Percentiles rank a stretch among this genome's conserved stretches.
Evolutionary conservation across 2,888 invertebrate species (phyloP).

Genomic region (Caenorhabditis imperialis): DNA sequence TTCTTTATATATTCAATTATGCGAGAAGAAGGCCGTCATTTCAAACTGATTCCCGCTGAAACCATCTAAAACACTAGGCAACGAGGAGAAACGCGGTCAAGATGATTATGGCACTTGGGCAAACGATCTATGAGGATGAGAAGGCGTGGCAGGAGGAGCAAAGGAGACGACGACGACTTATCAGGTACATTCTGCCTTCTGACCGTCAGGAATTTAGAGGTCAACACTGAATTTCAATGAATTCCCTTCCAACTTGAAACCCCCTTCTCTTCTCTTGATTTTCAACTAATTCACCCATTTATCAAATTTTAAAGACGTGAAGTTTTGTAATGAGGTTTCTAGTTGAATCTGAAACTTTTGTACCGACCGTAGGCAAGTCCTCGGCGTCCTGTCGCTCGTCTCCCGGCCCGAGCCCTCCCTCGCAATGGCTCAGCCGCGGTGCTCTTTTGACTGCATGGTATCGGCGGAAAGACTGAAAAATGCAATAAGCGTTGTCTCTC

Average conservation of each 20-base stretch:
- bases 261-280: too few relatives aligned
- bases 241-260: neutral
- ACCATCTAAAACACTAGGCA: too few relatives aligned
- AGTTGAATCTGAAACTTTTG: too few relatives aligned
- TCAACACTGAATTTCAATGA: neutral
- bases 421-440: constrained; percentile 52
- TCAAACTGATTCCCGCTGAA: too few relatives aligned
- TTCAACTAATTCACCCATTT: too few relatives aligned
- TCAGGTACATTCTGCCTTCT: constrained; percentile 14
- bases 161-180: constrained; percentile 8
- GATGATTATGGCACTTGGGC: constrained; percentile 56
- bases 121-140: constrained; percentile 52
- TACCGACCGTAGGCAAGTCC: constrained; percentile 65
- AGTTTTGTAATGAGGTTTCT: too few relatives aligned
- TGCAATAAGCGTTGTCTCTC: neutral
- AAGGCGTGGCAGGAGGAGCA: constrained; percentile 37
- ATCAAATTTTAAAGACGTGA: too few relatives aligned
- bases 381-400: constrained; percentile 64
- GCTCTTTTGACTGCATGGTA: constrained; percentile 71
- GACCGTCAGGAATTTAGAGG: neutral
- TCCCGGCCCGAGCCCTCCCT: constrained; percentile 39
- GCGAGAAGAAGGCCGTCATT: constrained; percentile 22
- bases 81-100: constrained; percentile 8
- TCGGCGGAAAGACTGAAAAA: constrained; percentile 71
- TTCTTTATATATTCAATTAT: constrained; percentile 45